Base-by-base conservation (phyloP, 2,797 vertebrate species). In the Darevskia nairensis region DNA sequence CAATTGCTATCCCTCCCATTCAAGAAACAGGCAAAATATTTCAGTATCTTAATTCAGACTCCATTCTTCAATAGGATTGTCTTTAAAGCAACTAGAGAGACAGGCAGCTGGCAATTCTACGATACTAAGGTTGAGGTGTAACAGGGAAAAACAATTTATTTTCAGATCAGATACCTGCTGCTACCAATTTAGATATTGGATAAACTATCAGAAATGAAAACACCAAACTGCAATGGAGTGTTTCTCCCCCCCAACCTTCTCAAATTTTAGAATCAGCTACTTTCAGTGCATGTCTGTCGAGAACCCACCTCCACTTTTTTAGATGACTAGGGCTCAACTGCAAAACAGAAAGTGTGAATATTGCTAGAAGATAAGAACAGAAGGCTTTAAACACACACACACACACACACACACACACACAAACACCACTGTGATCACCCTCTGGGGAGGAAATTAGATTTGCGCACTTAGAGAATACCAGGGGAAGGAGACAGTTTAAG, bases 391-490 rank as follows among this genome's bases (percentile, higher is more conserved):
- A 69, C 9, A 59, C 10, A 3, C 21, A 82, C 66, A n/a, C 27
- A 96, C 46, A 50, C 46, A 46, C 44, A 46, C 44, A 50, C 46
- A 55, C 50, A 55, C 50, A 55, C 13, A 15, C 50, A 55, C 50
- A 55, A 13, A 55, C 93, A 90, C 93, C 93, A 90, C 89, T 87
- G 92, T 92, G 90, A 95, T 94, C 87, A 94, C 83, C 84, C 93
- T 95, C 93, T 94, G 90, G 90, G 90, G 82, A 96, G 94, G 95
- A 96, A 96, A 96, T 96, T 91, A 96, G 87, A 95, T 87, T 93
- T 91, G 84, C 94, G 93, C 95, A 94, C 88, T 93, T 94, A 86
- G 74, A 61, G 0, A 64, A 89, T 25, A 41, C 13, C 50, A 93
- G 35, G 19, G 1, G 87, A 78, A 71, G 25, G 13, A 1, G 72